Evolutionary conservation across 2,797 vertebrate genomes (phyloP), one percentile per base, ranked within the genome.

Genomic region (Salarias fasciatus): DNA sequence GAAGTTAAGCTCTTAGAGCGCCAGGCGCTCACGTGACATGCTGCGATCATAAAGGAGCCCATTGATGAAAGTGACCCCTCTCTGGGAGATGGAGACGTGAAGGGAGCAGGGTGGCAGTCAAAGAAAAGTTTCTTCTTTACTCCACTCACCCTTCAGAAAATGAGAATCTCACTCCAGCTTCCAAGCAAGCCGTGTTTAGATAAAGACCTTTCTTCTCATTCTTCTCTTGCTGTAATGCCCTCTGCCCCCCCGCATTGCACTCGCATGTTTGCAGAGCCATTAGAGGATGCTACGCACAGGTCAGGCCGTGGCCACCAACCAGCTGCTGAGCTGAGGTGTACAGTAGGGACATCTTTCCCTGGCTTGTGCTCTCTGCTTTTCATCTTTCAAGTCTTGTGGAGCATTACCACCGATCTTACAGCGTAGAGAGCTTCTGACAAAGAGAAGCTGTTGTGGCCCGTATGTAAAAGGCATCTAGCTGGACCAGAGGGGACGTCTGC

Each of bases 31-130:
- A 82, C 82, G 77, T 62, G 62, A 83, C 69, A 69, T 28, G 4
- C 53, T 67, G 64, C 52, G 46, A 69, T 77, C 56, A 86, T 80
- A 87, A 87, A 90, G 80, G 78, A 73, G 48, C 71, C 86, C 74
- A 82, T 79, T 89, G 81, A 86, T 83, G 80, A 81, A 70, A 52
- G 81, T 71, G 77, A 86, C 71, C 82, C 76, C 66, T 79, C 60
- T 60, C 69, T 62, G 44, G 60, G 36, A 71, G 53, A 80, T 45
- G 65, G 64, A 64, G 69, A 38, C 18, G 69, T 67, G 74, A 42
- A 69, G 15, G 47, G 43, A 58, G 45, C 57, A 72, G 60, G 41
- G 51, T 75, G 63, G 45, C 38, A 24, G 64, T 57, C 10, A 18
- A 75, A 77, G 46, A 85, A 79, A 79, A 62, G 47, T 67, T 77